A percentile compares a stretch with the other conserved stretches of the same genome.
Evolutionary conservation across 2,888 invertebrate species (phyloP).

Genomic region (Cheilosia impressa): DNA sequence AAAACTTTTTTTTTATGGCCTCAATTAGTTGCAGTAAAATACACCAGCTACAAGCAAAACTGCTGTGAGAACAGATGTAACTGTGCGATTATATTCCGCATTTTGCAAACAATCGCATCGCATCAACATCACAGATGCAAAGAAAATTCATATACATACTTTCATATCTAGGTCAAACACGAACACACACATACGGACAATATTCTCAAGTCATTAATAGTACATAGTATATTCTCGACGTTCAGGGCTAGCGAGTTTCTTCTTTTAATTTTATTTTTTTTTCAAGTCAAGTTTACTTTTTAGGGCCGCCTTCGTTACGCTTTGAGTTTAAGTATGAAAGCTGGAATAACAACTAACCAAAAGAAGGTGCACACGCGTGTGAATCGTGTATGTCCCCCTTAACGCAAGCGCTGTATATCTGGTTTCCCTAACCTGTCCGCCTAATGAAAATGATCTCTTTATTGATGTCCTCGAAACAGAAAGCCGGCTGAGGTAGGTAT

Average conservation of each 20-base stretch:
- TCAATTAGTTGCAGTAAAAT: slow-evolving; percentile 55
- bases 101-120: slow-evolving; percentile 55
- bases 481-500: slow-evolving; percentile 58
- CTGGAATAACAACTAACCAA: slow-evolving; percentile 29
- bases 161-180: slow-evolving; percentile 67
- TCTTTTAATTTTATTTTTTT: slow-evolving; percentile 8
- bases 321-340: slow-evolving; percentile 40
- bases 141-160: slow-evolving; percentile 49
- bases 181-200: slow-evolving; percentile 12
- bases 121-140: slow-evolving; percentile 51
- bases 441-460: slow-evolving; percentile 76
- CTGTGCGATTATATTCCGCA: slow-evolving; percentile 53
- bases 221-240: slow-evolving; percentile 37
- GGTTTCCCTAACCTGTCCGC: slow-evolving; percentile 68
- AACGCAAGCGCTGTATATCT: slow-evolving; percentile 29
- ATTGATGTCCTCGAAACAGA: slow-evolving; percentile 76
- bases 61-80: slow-evolving; percentile 66
- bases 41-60: slow-evolving; percentile 75
- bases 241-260: slow-evolving; percentile 61
- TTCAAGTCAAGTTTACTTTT: slow-evolving; percentile 48
- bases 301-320: slow-evolving; percentile 60
- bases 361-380: slow-evolving; percentile 71
- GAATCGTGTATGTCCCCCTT: slow-evolving; percentile 54
- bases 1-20: slow-evolving; percentile 38
- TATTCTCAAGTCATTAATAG: slow-evolving; percentile 48